Evolutionary conservation across 2,797 vertebrate species (phyloP), one percentile per base, ranked within the genome.

Genomic region (Acanthurus lineatus): DNA sequence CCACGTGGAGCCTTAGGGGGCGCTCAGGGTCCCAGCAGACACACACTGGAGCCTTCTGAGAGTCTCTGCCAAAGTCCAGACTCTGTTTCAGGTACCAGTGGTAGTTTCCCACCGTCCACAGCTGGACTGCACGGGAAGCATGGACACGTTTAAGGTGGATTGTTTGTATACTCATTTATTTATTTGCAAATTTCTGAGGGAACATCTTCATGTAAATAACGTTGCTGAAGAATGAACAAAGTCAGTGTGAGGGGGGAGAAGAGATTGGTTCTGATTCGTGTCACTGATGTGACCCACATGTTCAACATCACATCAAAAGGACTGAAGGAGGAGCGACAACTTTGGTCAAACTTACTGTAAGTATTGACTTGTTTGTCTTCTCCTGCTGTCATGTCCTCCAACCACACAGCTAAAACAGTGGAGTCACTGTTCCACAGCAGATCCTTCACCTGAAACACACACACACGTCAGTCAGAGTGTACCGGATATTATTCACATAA

Each of bases 51-150:
- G 74, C 93, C 79, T 86, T 93, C n/a, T 88, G 86, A 45, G 91
- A 87, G 75, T 93, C 86, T 45, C 52, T 78, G 66, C 95, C 93
- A 4, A 98, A 99, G 91, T 95, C 90, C 11, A 99, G 94, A 63
- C 93, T 97, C 91, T 99, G 98, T 78, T 99, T 99, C 88, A 99
- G 94, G 81, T 99, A 99, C 98, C 98, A 99, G 93, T 99, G 97
- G 87, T 98, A 98, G 94, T 99, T 99, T 2, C 96, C 96, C 54
- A 96, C 94, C 0, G 93, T 95, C 98, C 98, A 99, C 57, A 99
- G 92, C 90, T 99, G 97, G 92, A 99, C 98, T 99, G 80, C 35
- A 77, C 69, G 14, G 9, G 6, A 0, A 72, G 20, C 6, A 53
- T 0, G 1, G 5, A 48, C 3, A 51, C 0, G 19, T 38, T 44